Evolutionary conservation across 2,113 vertebrate species (phyloP), one percentile per base, ranked within the genome.

Genomic region (Rhegmatorhina hoffmannsi): DNA sequence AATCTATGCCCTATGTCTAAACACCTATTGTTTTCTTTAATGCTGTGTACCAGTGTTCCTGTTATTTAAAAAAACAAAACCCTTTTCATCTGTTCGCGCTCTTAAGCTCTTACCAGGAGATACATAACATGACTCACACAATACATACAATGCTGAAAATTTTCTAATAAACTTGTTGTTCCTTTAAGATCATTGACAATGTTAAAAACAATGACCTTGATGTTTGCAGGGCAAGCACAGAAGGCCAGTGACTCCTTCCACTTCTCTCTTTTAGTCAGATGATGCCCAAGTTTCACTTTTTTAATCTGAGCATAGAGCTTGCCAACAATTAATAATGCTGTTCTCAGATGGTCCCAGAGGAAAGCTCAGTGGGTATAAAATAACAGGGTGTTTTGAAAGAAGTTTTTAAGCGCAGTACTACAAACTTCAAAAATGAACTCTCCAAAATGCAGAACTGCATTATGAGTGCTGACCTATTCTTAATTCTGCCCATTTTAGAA

Each of bases 211-310:
- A 76, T 13, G 11, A 86, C 26, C 33, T 55, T 70, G 43, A 50
- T 50, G 69, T 85, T 70, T 43, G 73, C 15, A 58, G 36, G 56
- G 67, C 68, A 94, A 92, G 34, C 26, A 68, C 73, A 88, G 67
- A 84, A n/a, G 63, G 26, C 50, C 49, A 79, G 15, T 20, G 56
- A 92, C 84, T 92, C 7, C 11, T 87, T 93, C 83, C 50, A 85
- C 72, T 89, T 92, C 60, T 56, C 70, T 56, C 13, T 58, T 92
- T 96, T 46, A 94, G 44, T 74, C 50, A 95, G 81, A 89, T 83
- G 90, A 84, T 64, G 34, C 81, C 60, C 34, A 94, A 78, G 9
- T 75, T 97, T 93, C 77, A 72, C 40, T 91, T 96, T 93, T 72
- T 79, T 36, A 90, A 95, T 87, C n/a, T 60, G n/a, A 89, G 38